phyloP scores from a whole-genome alignment of 2,797 vertebrate genomes.

The Hemibagrus guttatus region DNA sequence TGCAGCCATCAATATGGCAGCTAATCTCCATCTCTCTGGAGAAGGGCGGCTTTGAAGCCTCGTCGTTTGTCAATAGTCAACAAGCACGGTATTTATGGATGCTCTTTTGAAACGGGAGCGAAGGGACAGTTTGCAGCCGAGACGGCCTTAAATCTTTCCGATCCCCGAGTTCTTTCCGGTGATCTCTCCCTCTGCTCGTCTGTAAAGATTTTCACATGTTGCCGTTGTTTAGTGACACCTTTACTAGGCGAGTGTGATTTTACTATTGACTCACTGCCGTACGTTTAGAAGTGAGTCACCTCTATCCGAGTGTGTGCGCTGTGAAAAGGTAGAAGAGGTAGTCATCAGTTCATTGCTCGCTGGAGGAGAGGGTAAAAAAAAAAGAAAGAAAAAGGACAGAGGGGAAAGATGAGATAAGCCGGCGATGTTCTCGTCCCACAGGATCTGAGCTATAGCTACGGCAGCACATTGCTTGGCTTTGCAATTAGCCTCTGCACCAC shows the following conservation, averaged over 20 bases:
- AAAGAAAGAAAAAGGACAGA: not conserved
- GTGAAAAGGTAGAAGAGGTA: slow-evolving; percentile 19
- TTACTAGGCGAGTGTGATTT: not conserved
- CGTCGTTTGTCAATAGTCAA: slow-evolving; percentile 61
- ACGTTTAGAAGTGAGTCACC: slow-evolving; percentile 8
- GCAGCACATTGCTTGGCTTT: slow-evolving; percentile 46
- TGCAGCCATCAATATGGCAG: slow-evolving; percentile 59
- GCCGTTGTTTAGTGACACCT: slow-evolving; percentile 10
- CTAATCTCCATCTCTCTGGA: slow-evolving; percentile 59
- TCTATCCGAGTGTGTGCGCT: not conserved
- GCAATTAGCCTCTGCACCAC: slow-evolving; percentile 51
- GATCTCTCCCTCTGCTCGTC: slow-evolving; percentile 9
- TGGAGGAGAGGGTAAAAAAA: slow-evolving; percentile 12
- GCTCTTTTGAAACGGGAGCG: slow-evolving; percentile 46
- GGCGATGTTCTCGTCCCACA: slow-evolving; percentile 29
- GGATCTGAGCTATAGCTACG: slow-evolving; percentile 34
- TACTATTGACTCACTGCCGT: not conserved
- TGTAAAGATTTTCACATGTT: slow-evolving; percentile 36
- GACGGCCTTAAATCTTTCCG: slow-evolving; percentile 43
- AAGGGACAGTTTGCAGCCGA: slow-evolving; percentile 37
- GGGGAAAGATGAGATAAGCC: slow-evolving; percentile 18
- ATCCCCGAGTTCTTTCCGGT: slow-evolving; percentile 18
- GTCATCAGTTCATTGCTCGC: slow-evolving; percentile 32
- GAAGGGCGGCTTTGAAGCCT: slow-evolving; percentile 58
- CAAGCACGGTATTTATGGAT: slow-evolving; percentile 57